Base-by-base conservation (phyloP, 2,888 invertebrate species). In the Synanthedon myopaeformis region DNA sequence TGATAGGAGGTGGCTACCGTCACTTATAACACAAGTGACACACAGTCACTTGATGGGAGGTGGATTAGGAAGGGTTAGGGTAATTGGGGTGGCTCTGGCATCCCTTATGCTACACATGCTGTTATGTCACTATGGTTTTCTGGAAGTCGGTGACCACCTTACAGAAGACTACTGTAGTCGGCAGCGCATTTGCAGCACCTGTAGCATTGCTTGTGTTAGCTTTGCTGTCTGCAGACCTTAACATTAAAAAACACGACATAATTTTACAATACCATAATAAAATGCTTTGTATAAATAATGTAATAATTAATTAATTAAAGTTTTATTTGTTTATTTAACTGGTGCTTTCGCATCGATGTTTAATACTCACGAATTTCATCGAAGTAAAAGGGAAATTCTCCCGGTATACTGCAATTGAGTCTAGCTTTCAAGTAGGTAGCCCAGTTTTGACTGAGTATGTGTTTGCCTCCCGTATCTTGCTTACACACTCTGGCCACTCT, bases 401-500 rank as follows among this genome's bases (percentile, higher is more conserved):
- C 92, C 42, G 92, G 92, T 69, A 92, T 89, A 62, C 91, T 92
- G 72, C 92, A 92, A 73, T 92, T 92, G 58, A 92, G 88, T 50
- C 92, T 80, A 23, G 91, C 92, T 77, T 92, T 92, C 61, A 92
- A 77, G 72, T 90, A 92, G 51, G 91, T 91, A 60, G 90, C 90
- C 91, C 92, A 92, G 70, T 91, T 91, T 69, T 91, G 90, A 65
- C 85, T 89, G 59, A 91, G 83, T 65, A 91, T 89, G 64, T 90
- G 90, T 68, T 90, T 90, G 56, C 92, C 92, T 17, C 92, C 92
- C 49, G 89, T 90, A 75, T 92, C 91, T 62, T 89, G 88, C 82
- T 93, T 93, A 83, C 93, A 94, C 50, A 93, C 90, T 61, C 93
- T 82, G 49, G 92, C 93, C 51, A 94, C 92, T 53, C 93, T 81